Conservation (phyloP, 2,113 vertebrate species). For the Eurystomus gularis region DNA sequence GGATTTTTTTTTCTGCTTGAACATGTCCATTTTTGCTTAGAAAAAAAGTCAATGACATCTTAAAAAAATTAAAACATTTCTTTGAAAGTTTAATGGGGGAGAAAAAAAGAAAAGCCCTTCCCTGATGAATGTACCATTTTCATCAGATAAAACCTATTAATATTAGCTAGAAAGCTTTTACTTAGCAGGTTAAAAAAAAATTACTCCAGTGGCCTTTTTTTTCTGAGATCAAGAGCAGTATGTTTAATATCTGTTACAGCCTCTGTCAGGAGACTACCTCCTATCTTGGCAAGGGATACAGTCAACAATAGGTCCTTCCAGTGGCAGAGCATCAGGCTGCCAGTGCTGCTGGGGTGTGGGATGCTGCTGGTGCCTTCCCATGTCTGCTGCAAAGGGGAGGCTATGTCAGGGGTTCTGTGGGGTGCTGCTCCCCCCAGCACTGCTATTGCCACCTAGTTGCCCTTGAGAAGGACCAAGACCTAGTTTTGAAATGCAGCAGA, state of each 20-base stretch:
- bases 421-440: not conserved
- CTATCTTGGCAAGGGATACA: conserved; percentile 33
- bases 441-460: accelerated
- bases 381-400: not conserved
- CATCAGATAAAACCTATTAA: conserved; percentile 60
- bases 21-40: conserved; percentile 46
- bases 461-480: not conserved
- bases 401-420: not conserved
- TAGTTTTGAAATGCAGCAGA: not conserved
- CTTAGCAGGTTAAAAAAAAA: conserved; percentile 41
- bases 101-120: conserved; percentile 12
- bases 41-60: conserved; percentile 55
- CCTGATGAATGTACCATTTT: conserved; percentile 13
- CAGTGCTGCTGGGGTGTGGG: not conserved
- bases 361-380: not conserved
- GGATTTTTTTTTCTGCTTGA: conserved; percentile 31
- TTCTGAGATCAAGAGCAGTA: conserved; percentile 45
- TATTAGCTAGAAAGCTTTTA: conserved; percentile 61
- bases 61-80: conserved; percentile 54
- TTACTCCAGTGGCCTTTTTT: conserved; percentile 40
- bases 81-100: conserved; percentile 41
- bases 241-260: conserved; percentile 51
- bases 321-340: not conserved
- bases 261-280: conserved; percentile 31
- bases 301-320: conserved; percentile 34